Conservation (phyloP, 2,113 vertebrate genomes). For the Cynoglossus semilaevis region DNA sequence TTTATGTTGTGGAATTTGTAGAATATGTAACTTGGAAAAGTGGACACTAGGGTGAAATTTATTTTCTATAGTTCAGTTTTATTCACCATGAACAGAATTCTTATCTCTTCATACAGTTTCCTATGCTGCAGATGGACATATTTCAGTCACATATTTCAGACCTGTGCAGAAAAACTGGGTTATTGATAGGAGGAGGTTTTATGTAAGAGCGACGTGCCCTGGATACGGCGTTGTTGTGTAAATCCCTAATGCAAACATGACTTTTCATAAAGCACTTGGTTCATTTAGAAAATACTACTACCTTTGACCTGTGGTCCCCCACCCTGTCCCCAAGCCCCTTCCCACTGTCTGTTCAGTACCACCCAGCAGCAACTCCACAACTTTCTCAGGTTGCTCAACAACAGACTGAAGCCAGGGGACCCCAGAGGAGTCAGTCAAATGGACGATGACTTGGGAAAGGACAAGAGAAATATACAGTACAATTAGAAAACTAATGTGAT, state of each 20-base stretch:
- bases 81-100: too few species aligned
- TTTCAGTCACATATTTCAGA: too few species aligned
- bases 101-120: too few species aligned
- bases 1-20: too few species aligned
- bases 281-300: slow-evolving; percentile 24
- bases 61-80: too few species aligned
- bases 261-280: slow-evolving; percentile 36
- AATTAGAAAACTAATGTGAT: neutral
- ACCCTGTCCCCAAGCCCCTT: slow-evolving; percentile 18
- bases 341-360: slow-evolving; percentile 6
- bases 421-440: neutral
- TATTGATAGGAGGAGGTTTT: slow-evolving; percentile 12
- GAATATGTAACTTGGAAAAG: too few species aligned
- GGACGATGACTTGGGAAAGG: slow-evolving; percentile 1
- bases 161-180: neutral
- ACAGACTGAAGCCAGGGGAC: neutral
- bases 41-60: too few species aligned
- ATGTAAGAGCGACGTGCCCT: slow-evolving; percentile 33
- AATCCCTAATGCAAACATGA: slow-evolving; percentile 25
- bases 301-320: slow-evolving; percentile 21
- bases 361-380: slow-evolving; percentile 15
- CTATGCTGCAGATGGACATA: too few species aligned
- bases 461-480: neutral
- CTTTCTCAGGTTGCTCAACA: slow-evolving; percentile 4
- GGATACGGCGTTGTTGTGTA: slow-evolving; percentile 43